These are phyloP conservation scores for Boleophthalmus pectinirostris DNA, from an alignment of 2,113 vertebrate genomes.

Conservation along the genomic window DNA sequence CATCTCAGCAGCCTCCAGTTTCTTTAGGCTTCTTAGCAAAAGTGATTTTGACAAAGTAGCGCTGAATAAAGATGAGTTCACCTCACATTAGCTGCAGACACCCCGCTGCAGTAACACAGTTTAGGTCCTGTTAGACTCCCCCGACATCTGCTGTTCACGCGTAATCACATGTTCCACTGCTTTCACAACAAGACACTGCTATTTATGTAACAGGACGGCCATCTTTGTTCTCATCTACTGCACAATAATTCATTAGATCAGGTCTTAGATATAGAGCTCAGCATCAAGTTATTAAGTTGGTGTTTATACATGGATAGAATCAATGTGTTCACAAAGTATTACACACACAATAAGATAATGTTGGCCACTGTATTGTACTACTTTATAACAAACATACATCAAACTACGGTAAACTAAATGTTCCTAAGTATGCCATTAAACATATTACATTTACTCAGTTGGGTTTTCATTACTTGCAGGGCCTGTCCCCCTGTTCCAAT, in stretches of 20 bases:
- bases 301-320: background rate
- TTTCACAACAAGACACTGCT: constrained; percentile 26
- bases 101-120: constrained; percentile 41
- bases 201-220: constrained; percentile 15
- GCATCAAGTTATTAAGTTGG: background rate
- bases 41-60: constrained; percentile 51
- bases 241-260: background rate
- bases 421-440: no score
- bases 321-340: background rate
- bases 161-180: constrained; percentile 41
- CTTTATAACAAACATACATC: no score
- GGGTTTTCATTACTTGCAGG: no score
- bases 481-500: no score
- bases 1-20: constrained; percentile 32
- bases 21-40: constrained; percentile 33
- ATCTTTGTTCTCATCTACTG: constrained; percentile 9
- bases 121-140: constrained; percentile 30
- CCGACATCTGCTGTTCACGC: constrained; percentile 59
- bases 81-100: constrained; percentile 33
- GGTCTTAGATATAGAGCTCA: background rate
- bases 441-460: no score
- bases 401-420: no score
- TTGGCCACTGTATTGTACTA: no score
- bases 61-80: constrained; percentile 50
- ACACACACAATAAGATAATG: background rate